phyloP scores from a whole-genome alignment of 1,140 invertebrate genomes.

The Calephelis nemesis region DNA sequence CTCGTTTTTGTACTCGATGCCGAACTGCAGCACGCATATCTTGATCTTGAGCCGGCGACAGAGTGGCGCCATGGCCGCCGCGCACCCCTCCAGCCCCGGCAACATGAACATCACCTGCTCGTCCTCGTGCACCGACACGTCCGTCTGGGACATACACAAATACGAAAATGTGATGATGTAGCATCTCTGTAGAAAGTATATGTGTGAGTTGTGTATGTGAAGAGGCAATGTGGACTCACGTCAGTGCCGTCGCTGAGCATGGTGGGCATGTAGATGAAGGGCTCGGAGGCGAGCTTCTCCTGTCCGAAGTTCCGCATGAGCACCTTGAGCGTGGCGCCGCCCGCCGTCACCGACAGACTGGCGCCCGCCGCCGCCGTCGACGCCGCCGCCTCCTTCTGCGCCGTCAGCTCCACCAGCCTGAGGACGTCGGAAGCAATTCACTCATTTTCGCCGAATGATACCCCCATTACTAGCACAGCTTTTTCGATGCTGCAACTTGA shows the following conservation, averaged over 20 bases:
- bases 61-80: conserved; percentile 80
- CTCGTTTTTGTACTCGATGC: conserved; percentile 58
- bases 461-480: too few relatives aligned
- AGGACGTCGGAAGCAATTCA: not conserved
- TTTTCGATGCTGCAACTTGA: too few relatives aligned
- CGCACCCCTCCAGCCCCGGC: conserved; percentile 90
- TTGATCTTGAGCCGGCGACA: conserved; percentile 81
- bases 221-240: conserved; percentile 35
- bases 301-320: conserved; percentile 80
- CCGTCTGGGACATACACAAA: not conserved
- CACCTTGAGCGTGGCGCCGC: conserved; percentile 70
- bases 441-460: too few relatives aligned
- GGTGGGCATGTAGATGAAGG: conserved; percentile 72
- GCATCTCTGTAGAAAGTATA: too few relatives aligned
- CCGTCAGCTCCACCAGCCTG: conserved; percentile 82
- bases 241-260: conserved; percentile 69
- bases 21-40: conserved; percentile 84
- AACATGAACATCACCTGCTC: conserved; percentile 81
- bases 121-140: not conserved
- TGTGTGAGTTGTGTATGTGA: too few relatives aligned
- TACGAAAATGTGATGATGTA: too few relatives aligned
- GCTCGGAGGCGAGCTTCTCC: conserved; percentile 68
- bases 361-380: conserved; percentile 65
- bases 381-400: conserved; percentile 73
- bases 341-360: conserved; percentile 44